Base-by-base conservation (phyloP, 2,113 vertebrate genomes). In the Lepisosteus oculatus region DNA sequence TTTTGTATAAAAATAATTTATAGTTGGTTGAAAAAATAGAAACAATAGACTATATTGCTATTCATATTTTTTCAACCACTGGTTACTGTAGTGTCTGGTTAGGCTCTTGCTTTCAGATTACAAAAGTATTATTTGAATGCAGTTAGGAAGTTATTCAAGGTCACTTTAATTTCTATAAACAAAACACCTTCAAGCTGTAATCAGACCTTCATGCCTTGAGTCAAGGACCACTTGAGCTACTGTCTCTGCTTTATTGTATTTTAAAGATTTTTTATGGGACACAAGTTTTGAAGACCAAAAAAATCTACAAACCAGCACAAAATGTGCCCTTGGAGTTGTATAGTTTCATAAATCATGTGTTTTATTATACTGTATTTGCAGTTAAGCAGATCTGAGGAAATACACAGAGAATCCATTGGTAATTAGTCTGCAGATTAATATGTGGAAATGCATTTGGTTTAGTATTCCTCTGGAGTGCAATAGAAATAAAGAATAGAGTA, bases 381-480 rank as follows among this genome's bases (percentile, higher is more conserved):
- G 81, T 93, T 90, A 84, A 92, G 81, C 84, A 90, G 75, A 88
- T 89, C 86, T 87, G 82, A 81, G 59, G 80, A 78, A 78, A 84
- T 82, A 68, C 84, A 76, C 65, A 73, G 78, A 81, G 86, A 91
- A 90, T 83, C 51, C 80, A 81, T 74, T 77, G 79, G 84, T 92
- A 92, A 94, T 94, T 93, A 92, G 81, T 76, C 80, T 82, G 77
- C 83, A 87, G 87, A 93, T 93, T 91, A 91, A 87, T 80, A 79
- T 59, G 77, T 79, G 85, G 80, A 90, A 92, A 88, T 88, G 69
- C 82, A 83, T 89, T 87, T 81, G 82, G 77, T 82, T 90, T 85
- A 87, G 81, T 83, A 75, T 81, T 80, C 74, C 75, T 91, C 80
- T 79, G 81, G 82, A 86, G 85, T 56, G 88, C 89, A 83, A 77